Evolutionary conservation across 2,888 invertebrate genomes (phyloP), one percentile per base, ranked within the genome.

Genomic region (Pheosia gnoma): DNA sequence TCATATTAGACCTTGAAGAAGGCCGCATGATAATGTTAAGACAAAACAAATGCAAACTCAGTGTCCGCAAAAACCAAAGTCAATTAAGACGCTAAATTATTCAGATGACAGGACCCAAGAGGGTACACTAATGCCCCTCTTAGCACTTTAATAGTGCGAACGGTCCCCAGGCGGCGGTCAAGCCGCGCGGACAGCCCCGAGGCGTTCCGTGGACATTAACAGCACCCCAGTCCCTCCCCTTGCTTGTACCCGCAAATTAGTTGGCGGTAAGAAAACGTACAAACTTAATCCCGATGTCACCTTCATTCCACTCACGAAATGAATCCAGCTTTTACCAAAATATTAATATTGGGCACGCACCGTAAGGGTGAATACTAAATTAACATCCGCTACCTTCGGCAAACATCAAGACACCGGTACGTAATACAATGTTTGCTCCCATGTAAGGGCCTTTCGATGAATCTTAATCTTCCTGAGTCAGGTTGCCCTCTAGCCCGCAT

Each of bases 401-500:
- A 93, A 93, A 93, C 91, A 92, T 83, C 86, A 88, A 93, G 91
- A 93, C 93, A 91, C 86, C 85, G 91, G 82, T 78, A 80, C 77
- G 83, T 86, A 88, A 88, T 90, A 91, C 93, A 90, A 91, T 93
- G 93, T 93, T 93, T 93, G 91, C 79, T 84, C 86, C 86, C 86
- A 79, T 92, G 91, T 91, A 90, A 89, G 89, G 91, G 89, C 84
- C 91, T 89, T 87, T 83, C 88, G 86, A 90, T 91, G 91, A 91
- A 91, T 92, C 91, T 92, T 91, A 93, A 92, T 91, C 90, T 90
- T 87, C 87, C 87, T 89, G 88, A 91, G 77, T 91, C 91, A 91
- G 93, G 90, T 85, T 87, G 84, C 90, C 90, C 89, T 89, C 65
- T 88, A 90, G 86, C 93, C 93, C 93, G 92, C 89, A 93, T 93